Evolutionary conservation across 2,797 vertebrate genomes (phyloP), one percentile per base, ranked within the genome.

Genomic region (Sebastes dallii): DNA sequence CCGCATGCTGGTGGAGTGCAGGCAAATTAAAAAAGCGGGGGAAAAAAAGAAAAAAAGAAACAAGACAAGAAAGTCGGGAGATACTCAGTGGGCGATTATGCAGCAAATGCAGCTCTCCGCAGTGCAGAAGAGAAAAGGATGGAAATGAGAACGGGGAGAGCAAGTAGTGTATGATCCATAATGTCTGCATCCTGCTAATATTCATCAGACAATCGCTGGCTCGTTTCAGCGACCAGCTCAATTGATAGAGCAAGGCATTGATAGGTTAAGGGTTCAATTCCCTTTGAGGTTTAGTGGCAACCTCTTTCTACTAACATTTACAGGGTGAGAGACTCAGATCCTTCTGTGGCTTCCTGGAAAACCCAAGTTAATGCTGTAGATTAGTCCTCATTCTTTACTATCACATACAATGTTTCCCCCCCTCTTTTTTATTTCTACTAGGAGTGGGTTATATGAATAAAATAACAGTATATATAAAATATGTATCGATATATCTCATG

Each of bases 31-130:
- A 86, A 86, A 85, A 39, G 25, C 0, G 10, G 29, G 18, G 9
- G 22, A 6, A 20, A 34, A 32, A 32, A 39, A 54, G 27, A 56
- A 66, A 7, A 16, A 34, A 32, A 32, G 32, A 54, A 61, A 54
- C 52, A 66, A 73, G 77, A 73, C 62, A 52, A 88, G 83, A 88
- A 87, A 89, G 84, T 90, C 84, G 42, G 80, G 77, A 88, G 80
- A 84, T 86, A 82, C 86, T 94, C 87, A 84, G 86, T 77, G 79
- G 87, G 91, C 72, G 87, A 95, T 94, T 95, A 94, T 93, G 93
- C 92, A 95, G 93, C 82, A 84, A 90, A 92, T 66, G 87, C 88
- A 89, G 90, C 79, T 93, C 89, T 93, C 92, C 59, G 93, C 91
- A 93, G 83, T 94, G 93, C 91, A 93, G 92, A 70, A 89, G 84